These are phyloP conservation scores for Zootoca vivipara DNA, from an alignment of 2,113 vertebrate species.

Conservation along the genomic window DNA sequence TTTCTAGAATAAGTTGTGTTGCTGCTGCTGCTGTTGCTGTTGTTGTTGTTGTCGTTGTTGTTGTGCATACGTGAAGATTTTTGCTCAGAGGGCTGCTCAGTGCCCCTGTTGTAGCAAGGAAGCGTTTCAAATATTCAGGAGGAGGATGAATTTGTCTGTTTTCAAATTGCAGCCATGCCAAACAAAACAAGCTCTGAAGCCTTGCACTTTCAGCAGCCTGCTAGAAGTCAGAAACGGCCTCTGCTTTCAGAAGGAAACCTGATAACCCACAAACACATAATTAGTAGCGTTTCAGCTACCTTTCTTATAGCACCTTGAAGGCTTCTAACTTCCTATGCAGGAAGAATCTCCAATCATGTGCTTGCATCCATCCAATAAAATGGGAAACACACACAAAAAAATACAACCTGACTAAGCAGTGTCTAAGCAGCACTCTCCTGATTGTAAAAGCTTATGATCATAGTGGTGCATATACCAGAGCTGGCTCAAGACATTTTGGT, in stretches of 20 bases:
- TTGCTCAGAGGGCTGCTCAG: not conserved
- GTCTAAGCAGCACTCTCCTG: too few species aligned
- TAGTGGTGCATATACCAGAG: not conserved
- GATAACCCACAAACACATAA: not conserved
- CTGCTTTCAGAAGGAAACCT: not conserved
- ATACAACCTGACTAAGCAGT: not conserved
- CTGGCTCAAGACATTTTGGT: too few species aligned
- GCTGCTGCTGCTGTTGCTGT: too few species aligned
- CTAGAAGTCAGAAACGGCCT: not conserved
- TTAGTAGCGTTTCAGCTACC: not conserved
- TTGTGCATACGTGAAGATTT: not conserved
- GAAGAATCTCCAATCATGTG: constrained; percentile 13
- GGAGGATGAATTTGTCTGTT: not conserved
- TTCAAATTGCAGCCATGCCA: constrained; percentile 10
- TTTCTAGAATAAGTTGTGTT: not conserved
- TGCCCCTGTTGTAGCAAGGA: not conserved
- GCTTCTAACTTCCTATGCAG: not conserved
- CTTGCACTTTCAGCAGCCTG: not conserved
- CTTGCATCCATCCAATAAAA: not conserved
- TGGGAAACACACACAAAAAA: not conserved
- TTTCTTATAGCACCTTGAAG: not conserved
- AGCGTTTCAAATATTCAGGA: not conserved
- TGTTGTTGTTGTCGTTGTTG: not conserved
- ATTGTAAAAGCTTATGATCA: not conserved
- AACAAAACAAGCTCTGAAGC: not conserved